Evolutionary conservation across 2,113 vertebrate species (phyloP).

Genomic region (Promerops cafer): DNA sequence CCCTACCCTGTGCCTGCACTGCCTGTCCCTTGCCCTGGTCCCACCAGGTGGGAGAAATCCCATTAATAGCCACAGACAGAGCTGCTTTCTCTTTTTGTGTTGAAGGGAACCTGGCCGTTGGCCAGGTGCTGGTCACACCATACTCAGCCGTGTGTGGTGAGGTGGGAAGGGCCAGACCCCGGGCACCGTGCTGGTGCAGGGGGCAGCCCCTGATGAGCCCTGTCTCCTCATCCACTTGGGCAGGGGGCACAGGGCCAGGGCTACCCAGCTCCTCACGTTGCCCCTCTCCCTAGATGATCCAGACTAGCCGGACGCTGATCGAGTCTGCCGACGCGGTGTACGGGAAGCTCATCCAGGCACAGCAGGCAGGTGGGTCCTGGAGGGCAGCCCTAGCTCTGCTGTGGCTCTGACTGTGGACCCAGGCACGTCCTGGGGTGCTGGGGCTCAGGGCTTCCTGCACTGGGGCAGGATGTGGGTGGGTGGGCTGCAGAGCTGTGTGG

Average conservation of each 20-base stretch:
- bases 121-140: not conserved
- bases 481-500: not conserved
- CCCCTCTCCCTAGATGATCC: conserved; percentile 80
- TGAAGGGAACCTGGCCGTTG: not conserved
- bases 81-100: conserved; percentile 3
- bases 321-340: conserved; percentile 85
- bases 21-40: not conserved
- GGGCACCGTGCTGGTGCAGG: rapidly evolving
- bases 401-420: not conserved
- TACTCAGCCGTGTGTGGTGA: not conserved
- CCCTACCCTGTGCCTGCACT: not conserved
- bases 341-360: conserved; percentile 85
- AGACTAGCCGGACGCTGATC: conserved; percentile 88
- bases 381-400: rapidly evolving
- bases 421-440: rapidly evolving
- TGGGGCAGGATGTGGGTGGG: not conserved
- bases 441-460: not conserved
- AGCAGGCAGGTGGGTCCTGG: conserved; percentile 76
- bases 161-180: not conserved
- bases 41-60: not conserved
- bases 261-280: not conserved
- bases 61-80: not conserved
- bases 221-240: not conserved
- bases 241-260: rapidly evolving
- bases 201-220: not conserved